These are phyloP conservation scores for Catocala sponsa DNA, from an alignment of 2,888 invertebrate species.

Conservation along the genomic window DNA sequence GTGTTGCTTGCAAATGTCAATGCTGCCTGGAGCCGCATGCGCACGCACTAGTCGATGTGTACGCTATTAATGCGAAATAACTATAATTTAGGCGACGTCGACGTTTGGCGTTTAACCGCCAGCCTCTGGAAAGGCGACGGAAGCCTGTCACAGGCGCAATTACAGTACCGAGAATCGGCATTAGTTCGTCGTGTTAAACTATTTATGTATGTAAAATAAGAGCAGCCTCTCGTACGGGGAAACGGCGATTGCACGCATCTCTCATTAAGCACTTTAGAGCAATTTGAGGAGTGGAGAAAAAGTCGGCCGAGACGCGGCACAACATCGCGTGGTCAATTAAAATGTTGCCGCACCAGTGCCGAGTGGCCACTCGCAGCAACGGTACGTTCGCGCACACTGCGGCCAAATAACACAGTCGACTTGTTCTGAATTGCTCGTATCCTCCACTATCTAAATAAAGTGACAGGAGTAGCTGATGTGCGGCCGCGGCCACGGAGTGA, in stretches of 20 bases:
- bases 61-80: constrained; percentile 84
- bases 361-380: constrained; percentile 62
- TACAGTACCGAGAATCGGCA: constrained; percentile 87
- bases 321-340: constrained; percentile 88
- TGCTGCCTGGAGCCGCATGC: constrained; percentile 69
- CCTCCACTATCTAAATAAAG: constrained; percentile 74
- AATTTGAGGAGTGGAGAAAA: constrained; percentile 86
- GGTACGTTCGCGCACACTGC: constrained; percentile 64
- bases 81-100: constrained; percentile 80
- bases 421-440: constrained; percentile 76
- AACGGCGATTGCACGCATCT: constrained; percentile 87
- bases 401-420: constrained; percentile 68
- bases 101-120: constrained; percentile 77
- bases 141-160: constrained; percentile 87
- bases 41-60: constrained; percentile 78
- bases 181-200: constrained; percentile 85
- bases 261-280: constrained; percentile 88
- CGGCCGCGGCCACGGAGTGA: constrained; percentile 11
- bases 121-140: constrained; percentile 82
- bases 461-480: constrained; percentile 54
- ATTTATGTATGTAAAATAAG: constrained; percentile 88
- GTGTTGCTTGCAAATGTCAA: constrained; percentile 73
- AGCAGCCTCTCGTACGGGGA: constrained; percentile 84
- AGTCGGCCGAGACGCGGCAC: constrained; percentile 79
- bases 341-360: constrained; percentile 79